These are phyloP conservation scores for Paracanthobrama guichenoti DNA, from an alignment of 2,113 vertebrate species.

Conservation along the genomic window DNA sequence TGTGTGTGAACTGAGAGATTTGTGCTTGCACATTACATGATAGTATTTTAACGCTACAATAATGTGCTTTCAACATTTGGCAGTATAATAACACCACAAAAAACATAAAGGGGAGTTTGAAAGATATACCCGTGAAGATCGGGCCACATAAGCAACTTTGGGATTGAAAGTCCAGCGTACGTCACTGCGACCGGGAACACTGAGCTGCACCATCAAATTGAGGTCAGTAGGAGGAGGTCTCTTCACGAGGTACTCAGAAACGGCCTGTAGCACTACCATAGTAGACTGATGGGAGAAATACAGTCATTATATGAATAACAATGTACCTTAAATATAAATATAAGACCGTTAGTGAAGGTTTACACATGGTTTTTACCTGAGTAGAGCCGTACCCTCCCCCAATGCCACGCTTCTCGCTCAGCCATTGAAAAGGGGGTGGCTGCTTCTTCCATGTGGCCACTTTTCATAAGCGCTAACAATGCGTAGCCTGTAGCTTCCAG, in stretches of 20 bases:
- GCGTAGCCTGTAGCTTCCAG: slow-evolving; percentile 77
- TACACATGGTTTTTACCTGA: slow-evolving; percentile 67
- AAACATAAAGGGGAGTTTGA: background rate
- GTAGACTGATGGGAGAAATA: slow-evolving; percentile 68
- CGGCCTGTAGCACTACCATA: slow-evolving; percentile 76
- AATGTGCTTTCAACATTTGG: background rate
- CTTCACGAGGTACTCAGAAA: slow-evolving; percentile 70
- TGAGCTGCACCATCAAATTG: slow-evolving; percentile 69
- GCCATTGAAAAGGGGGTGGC: slow-evolving; percentile 68
- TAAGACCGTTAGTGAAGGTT: background rate
- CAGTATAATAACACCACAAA: background rate
- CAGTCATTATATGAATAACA: background rate
- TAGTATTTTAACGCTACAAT: background rate
- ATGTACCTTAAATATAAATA: background rate
- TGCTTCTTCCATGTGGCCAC: slow-evolving; percentile 61
- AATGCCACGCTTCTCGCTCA: slow-evolving; percentile 66
- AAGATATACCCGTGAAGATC: slow-evolving; percentile 60
- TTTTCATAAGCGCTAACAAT: slow-evolving; percentile 70
- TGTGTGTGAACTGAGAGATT: too few relatives aligned
- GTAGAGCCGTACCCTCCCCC: slow-evolving; percentile 75
- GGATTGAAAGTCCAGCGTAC: slow-evolving; percentile 66
- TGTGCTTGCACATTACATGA: background rate
- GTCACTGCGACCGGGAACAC: slow-evolving; percentile 60
- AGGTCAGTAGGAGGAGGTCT: slow-evolving; percentile 53
- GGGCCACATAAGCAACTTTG: slow-evolving; percentile 60